Evolutionary conservation across 2,113 vertebrate genomes (phyloP).

Genomic region (Emydura subglobosa): DNA sequence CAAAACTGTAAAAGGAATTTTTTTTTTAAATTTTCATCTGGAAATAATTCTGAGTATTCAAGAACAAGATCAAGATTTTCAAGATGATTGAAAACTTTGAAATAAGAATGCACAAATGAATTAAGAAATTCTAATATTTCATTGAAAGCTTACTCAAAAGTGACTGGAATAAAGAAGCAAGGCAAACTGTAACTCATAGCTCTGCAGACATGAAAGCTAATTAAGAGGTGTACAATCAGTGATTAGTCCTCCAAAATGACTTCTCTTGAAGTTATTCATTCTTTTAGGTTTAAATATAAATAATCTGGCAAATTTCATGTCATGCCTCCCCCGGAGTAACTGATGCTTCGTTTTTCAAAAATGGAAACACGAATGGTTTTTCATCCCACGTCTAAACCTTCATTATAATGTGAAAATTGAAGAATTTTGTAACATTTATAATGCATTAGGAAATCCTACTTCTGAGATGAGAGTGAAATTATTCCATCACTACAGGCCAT

Average conservation of each 20-base stretch:
- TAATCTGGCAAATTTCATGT: background rate
- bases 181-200: background rate
- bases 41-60: background rate
- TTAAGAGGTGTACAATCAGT: accelerated
- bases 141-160: background rate
- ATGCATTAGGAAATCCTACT: background rate
- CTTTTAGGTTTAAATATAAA: background rate
- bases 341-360: background rate
- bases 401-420: background rate
- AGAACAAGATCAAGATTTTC: background rate
- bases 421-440: background rate
- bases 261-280: background rate
- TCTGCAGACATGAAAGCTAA: background rate
- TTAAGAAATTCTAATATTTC: background rate
- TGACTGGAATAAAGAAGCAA: background rate
- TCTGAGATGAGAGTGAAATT: background rate
- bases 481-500: background rate
- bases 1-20: background rate
- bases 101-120: background rate
- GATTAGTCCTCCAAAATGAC: background rate
- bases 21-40: background rate
- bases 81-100: background rate
- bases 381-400: background rate
- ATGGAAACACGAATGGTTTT: background rate
- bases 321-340: accelerated